Conservation (phyloP, 2,113 vertebrate genomes). For the Planiliza haematocheilus region DNA sequence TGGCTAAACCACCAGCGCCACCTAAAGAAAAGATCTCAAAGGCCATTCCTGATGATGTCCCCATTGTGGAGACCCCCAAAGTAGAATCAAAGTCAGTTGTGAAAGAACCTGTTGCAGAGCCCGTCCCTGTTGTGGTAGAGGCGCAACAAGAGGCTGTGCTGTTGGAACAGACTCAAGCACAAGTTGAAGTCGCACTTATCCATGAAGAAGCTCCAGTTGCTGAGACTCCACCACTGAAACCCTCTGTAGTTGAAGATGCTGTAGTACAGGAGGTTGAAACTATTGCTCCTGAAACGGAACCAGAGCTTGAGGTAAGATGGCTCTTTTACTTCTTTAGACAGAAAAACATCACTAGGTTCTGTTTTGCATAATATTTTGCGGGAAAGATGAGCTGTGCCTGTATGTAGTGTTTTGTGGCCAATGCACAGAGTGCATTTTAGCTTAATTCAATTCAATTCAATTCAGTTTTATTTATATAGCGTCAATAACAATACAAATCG, state of each 20-base stretch:
- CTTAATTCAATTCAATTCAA: too few species aligned
- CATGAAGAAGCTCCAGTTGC: constrained; percentile 14
- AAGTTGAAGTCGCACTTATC: constrained; percentile 25
- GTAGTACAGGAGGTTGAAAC: constrained; percentile 35
- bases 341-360: background rate
- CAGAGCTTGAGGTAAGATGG: constrained; percentile 57
- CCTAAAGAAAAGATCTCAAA: constrained; percentile 30
- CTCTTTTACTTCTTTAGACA: background rate
- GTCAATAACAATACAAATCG: too few species aligned
- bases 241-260: constrained; percentile 21
- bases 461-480: too few species aligned
- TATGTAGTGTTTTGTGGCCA: background rate
- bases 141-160: constrained; percentile 22
- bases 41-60: constrained; percentile 27
- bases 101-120: constrained; percentile 35
- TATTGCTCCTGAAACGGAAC: constrained; percentile 55
- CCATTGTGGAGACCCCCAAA: constrained; percentile 36
- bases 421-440: background rate
- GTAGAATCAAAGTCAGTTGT: constrained; percentile 41
- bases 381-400: background rate
- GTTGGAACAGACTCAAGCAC: constrained; percentile 26
- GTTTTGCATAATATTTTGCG: background rate
- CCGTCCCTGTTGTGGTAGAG: constrained; percentile 23
- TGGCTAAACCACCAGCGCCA: constrained; percentile 2
- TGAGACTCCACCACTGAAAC: constrained; percentile 25